Conservation (phyloP, 1,140 invertebrate genomes). For the Anthonomus grandis region DNA sequence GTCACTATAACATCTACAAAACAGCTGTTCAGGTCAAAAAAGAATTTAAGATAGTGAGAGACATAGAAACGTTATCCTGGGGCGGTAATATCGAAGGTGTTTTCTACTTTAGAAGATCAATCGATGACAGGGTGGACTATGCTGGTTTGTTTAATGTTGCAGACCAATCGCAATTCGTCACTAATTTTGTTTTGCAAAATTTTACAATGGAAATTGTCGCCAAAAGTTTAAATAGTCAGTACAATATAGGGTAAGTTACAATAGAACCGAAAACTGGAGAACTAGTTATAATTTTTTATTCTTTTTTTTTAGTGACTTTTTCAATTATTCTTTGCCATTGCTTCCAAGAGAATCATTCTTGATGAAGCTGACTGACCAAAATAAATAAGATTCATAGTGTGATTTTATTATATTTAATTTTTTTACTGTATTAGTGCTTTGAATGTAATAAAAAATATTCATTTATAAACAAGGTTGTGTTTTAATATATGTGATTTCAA, state of each 20-base stretch:
- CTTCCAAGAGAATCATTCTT: no score
- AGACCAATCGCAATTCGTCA: not conserved
- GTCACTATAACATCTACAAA: constrained; percentile 35
- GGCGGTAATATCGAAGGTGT: not conserved
- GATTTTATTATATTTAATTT: no score
- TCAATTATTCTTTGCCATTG: no score
- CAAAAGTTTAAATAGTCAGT: not conserved
- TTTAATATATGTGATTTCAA: no score
- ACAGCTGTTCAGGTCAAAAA: constrained; percentile 20
- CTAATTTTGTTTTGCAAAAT: not conserved
- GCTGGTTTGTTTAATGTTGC: not conserved
- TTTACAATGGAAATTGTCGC: not conserved
- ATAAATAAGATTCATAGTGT: no score
- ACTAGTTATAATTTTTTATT: no score
- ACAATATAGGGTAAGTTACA: constrained; percentile 3
- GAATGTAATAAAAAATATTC: no score
- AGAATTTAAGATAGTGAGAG: constrained; percentile 6
- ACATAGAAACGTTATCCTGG: not conserved
- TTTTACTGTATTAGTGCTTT: no score
- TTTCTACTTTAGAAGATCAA: not conserved
- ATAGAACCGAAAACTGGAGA: no score
- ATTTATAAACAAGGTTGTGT: no score
- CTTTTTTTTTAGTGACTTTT: no score
- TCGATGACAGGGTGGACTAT: not conserved
- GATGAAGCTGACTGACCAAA: no score